These are phyloP conservation scores for Drosophila eugracilis DNA, from an alignment of 1,140 invertebrate genomes.

Conservation along the genomic window DNA sequence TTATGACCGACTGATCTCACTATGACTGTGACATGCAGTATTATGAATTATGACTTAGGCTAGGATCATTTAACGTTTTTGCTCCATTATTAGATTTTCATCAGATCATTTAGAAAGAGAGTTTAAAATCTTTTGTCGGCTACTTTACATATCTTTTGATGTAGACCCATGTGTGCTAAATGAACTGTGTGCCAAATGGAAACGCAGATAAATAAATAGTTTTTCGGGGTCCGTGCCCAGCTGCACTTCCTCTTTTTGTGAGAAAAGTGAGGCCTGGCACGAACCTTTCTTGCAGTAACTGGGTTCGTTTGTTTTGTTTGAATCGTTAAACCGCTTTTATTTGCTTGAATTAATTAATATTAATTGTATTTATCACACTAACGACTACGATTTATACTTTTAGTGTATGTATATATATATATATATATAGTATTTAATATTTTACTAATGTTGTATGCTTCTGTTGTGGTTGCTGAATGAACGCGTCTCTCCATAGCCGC, in stretches of 20 bases:
- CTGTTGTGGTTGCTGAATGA: conserved; percentile 56
- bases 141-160: conserved; percentile 14
- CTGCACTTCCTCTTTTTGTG: conserved; percentile 9
- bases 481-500: conserved; percentile 19
- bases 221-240: conserved; percentile 25
- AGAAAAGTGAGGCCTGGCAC: conserved; percentile 21
- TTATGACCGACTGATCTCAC: conserved; percentile 19
- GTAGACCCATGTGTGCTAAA: conserved; percentile 37
- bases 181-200: conserved; percentile 25
- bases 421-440: conserved; percentile 67
- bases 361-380: conserved; percentile 77
- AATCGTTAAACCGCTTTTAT: conserved; percentile 68
- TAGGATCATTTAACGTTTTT: conserved; percentile 29
- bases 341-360: conserved; percentile 76
- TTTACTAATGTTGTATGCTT: conserved; percentile 58
- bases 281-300: conserved; percentile 12
- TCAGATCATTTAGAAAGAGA: conserved; percentile 10
- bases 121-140: conserved; percentile 21
- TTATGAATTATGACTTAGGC: conserved; percentile 44
- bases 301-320: conserved; percentile 60
- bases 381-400: conserved; percentile 69
- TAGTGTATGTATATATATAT: conserved; percentile 57
- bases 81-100: too few relatives aligned
- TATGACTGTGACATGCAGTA: conserved; percentile 40
- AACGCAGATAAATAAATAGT: conserved; percentile 36